Conservation (phyloP, 1,140 invertebrate genomes). For the Apocrypta bakeri region DNA sequence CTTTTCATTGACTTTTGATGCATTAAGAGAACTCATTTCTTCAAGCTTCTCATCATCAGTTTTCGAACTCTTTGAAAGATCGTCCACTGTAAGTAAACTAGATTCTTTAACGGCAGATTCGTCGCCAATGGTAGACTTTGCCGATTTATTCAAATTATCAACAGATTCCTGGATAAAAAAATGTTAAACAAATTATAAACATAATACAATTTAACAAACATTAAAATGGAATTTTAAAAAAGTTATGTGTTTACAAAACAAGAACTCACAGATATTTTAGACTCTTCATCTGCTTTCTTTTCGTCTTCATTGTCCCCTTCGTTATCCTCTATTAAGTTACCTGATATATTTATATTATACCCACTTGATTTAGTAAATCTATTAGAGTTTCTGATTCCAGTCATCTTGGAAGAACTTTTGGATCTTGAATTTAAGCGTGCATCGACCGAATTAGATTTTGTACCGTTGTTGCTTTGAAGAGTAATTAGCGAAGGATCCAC, state of each 20-base stretch:
- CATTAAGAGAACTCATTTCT: constrained; percentile 56
- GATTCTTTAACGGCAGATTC: constrained; percentile 21
- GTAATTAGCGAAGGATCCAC: neutral
- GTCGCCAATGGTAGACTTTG: neutral
- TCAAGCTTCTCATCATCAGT: constrained; percentile 66
- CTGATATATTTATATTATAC: constrained; percentile 53
- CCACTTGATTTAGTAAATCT: constrained; percentile 54
- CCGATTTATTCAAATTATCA: neutral
- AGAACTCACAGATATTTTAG: neutral
- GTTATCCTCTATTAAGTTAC: constrained; percentile 10
- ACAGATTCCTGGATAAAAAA: constrained; percentile 15
- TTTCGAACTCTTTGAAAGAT: constrained; percentile 56
- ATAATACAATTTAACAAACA: neutral
- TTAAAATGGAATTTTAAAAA: neutral
- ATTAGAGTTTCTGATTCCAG: neutral
- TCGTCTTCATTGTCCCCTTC: neutral
- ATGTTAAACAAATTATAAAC: neutral
- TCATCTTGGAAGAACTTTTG: constrained; percentile 40
- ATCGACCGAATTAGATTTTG: constrained; percentile 44
- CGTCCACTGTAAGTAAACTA: constrained; percentile 15
- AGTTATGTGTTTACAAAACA: constrained; percentile 13
- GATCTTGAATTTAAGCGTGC: neutral
- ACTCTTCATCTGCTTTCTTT: neutral
- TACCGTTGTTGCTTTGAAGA: constrained; percentile 9
- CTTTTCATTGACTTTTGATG: constrained; percentile 48